These are phyloP conservation scores for Steinernema khuongi DNA, from an alignment of 1,140 invertebrate species.

Conservation along the genomic window DNA sequence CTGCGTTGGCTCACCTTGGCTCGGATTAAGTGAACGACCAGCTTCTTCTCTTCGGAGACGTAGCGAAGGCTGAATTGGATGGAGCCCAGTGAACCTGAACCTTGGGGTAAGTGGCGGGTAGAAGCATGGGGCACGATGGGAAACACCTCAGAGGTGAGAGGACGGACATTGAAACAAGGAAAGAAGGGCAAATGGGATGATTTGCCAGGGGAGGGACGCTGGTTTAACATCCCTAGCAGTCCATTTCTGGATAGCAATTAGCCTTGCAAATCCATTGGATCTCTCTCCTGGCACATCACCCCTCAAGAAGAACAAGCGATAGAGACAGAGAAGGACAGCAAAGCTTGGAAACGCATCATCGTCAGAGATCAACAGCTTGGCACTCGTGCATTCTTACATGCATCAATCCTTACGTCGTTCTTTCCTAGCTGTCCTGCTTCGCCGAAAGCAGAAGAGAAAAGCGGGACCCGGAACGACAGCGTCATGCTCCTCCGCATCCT, in stretches of 20 bases:
- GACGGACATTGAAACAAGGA: background rate
- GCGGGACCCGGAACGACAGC: background rate
- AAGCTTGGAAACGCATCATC: background rate
- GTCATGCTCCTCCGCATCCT: background rate
- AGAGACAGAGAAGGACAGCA: background rate
- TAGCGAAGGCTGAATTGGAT: constrained; percentile 56
- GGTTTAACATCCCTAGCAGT: too few species aligned
- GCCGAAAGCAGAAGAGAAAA: constrained; percentile 1
- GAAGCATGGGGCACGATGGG: background rate
- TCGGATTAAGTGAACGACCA: constrained; percentile 53
- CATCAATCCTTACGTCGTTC: constrained; percentile 1
- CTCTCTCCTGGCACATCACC: too few species aligned
- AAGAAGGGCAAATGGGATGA: background rate
- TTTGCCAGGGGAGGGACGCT: too few species aligned
- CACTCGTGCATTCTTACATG: constrained; percentile 7
- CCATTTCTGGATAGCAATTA: too few species aligned
- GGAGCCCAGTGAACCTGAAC: constrained; percentile 55
- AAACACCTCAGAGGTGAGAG: background rate
- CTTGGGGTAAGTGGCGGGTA: background rate
- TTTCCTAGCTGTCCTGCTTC: background rate
- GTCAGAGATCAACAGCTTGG: background rate
- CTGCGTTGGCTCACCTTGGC: constrained; percentile 46
- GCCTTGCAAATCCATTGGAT: too few species aligned
- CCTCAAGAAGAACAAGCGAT: background rate
- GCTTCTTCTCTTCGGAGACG: constrained; percentile 50